Conservation (phyloP, 2,113 vertebrate species). For the Raja brachyura region DNA sequence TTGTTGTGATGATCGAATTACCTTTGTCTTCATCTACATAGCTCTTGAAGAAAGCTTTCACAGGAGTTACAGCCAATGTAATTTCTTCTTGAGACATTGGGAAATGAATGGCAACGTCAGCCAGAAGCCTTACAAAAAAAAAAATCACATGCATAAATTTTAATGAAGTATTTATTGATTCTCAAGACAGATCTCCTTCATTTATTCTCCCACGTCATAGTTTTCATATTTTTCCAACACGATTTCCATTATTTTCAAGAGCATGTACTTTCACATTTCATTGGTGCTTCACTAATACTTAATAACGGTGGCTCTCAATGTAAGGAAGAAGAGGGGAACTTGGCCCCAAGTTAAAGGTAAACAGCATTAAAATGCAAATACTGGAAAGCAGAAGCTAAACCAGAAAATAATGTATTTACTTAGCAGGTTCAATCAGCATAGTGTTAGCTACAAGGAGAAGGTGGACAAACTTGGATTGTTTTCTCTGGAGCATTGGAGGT, state of each 20-base stretch:
- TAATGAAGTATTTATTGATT: neutral
- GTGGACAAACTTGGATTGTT: no score
- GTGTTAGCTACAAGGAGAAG: no score
- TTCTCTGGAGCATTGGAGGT: no score
- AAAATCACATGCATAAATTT: conserved; percentile 1
- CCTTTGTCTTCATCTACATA: conserved; percentile 63
- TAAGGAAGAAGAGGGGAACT: neutral
- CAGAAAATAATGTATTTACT: no score
- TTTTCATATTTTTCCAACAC: neutral
- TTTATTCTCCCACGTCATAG: neutral
- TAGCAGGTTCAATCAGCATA: no score
- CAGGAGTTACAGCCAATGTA: conserved; percentile 67
- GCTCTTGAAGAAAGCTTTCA: conserved; percentile 71
- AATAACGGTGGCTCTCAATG: neutral
- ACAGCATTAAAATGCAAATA: neutral
- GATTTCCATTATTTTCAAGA: neutral
- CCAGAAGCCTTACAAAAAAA: conserved; percentile 54
- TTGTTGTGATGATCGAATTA: conserved; percentile 47
- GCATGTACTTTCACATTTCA: neutral
- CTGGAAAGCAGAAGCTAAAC: neutral
- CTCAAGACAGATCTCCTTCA: neutral
- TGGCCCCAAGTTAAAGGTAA: neutral
- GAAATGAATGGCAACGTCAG: conserved; percentile 74
- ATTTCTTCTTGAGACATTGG: conserved; percentile 80
- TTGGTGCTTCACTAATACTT: neutral